Base-by-base conservation (phyloP, 2,113 vertebrate species). In the Macroglossus sobrinus region DNA sequence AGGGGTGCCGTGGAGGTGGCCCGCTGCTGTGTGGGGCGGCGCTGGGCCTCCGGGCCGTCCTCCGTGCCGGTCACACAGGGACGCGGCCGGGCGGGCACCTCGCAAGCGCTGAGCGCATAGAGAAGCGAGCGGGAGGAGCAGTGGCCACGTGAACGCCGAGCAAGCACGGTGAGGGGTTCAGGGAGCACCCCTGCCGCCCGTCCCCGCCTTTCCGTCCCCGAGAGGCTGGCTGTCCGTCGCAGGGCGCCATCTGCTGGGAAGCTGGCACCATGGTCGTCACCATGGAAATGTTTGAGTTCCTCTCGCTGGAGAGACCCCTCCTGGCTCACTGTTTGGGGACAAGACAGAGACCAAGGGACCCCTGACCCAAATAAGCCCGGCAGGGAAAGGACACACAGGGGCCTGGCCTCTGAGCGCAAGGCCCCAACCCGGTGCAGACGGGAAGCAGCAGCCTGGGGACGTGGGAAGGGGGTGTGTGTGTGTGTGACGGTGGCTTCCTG, bases 51-150 rank as follows among this genome's bases (percentile, higher is more conserved):
- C 14, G 9, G 3, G 57, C 64, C 43, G 50, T 33, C 55, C 66
- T 35, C 28, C 1, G 40, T 13, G 86, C 40, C 64, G 8, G 13
- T 12, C 28, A 1, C 35, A 38, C 1, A 0, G 18, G 30, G 22
- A 35, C 3, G 63, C n/a, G 6, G 24, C 1, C 1, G 1, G 3
- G 14, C 14, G 22, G 74, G 14, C 38, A 2, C 26, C n/a, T 30
- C 4, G 2, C 2, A 4, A 11, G 11, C 3, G 7, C 3, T 16
- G 40, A 38, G 10, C 0, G 1, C 1, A 15, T 0, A 4, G 6
- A 14, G 3, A 75, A 15, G 68, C 19, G 0, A n/a, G 28, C 10
- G 4, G 18, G 5, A 5, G 22, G 69, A 66, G 14, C n/a, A 13
- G 30, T 7, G 15, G 30, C 16, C 16, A 21, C 16, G 16, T 2